These are phyloP conservation scores for Capreolus pygargus DNA, from an alignment of 2,113 vertebrate species.

Conservation along the genomic window DNA sequence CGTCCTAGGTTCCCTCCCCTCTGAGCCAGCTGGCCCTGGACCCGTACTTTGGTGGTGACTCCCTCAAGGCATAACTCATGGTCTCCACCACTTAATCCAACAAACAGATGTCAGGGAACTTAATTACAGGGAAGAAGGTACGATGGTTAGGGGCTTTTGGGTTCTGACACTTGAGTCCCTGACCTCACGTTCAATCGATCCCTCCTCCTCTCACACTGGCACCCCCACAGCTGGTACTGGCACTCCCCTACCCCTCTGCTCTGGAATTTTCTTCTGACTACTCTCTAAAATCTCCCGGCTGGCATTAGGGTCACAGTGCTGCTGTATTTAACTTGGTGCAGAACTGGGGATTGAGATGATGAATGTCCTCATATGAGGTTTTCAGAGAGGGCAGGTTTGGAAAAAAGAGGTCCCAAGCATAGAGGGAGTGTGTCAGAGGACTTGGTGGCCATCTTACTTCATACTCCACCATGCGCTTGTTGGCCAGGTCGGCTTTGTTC, in stretches of 20 bases:
- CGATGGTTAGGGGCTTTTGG: not conserved
- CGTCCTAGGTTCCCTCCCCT: not conserved
- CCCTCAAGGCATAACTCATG: not conserved
- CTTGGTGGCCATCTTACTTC: conserved; percentile 74
- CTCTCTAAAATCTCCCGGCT: conserved; percentile 53
- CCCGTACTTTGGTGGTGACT: not conserved
- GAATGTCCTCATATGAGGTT: conserved; percentile 28
- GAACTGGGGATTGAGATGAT: conserved; percentile 30
- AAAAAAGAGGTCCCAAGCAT: not conserved
- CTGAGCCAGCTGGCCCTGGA: not conserved
- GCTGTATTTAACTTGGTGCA: conserved; percentile 39
- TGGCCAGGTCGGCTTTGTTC: conserved; percentile 87
- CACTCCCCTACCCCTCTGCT: conserved; percentile 2
- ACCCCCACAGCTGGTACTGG: not conserved
- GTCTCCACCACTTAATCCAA: not conserved
- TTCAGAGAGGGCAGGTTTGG: conserved; percentile 17
- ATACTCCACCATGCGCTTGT: conserved; percentile 86
- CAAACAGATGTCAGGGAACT: not conserved
- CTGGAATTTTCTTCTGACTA: conserved; percentile 49
- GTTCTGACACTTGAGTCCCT: conserved; percentile 21
- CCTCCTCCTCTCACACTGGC: conserved; percentile 16
- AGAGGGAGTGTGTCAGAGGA: not conserved
- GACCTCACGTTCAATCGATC: conserved; percentile 34
- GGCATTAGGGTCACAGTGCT: conserved; percentile 29
- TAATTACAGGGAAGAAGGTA: not conserved